Evolutionary conservation across 2,113 vertebrate genomes (phyloP), one percentile per base, ranked within the genome.

Genomic region (Raphicerus campestris): DNA sequence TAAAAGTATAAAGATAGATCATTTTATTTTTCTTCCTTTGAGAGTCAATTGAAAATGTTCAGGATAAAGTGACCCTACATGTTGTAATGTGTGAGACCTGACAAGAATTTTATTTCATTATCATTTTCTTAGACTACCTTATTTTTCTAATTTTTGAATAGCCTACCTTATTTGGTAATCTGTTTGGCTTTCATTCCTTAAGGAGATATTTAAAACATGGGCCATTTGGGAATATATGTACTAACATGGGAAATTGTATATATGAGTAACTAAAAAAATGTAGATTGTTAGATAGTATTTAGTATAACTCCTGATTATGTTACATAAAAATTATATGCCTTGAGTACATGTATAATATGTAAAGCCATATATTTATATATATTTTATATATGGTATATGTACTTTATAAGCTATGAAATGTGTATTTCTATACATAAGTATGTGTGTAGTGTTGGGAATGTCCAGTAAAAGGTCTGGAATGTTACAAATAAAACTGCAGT

Each of bases 161-260:
- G 39, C 58, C 42, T 58, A 47, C 5, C 42, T 63, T 86, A 89
- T 75, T 75, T 75, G 11, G 49, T 53, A 1, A 42, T 85, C 35
- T 94, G 49, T 90, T 92, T 94, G 47, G 30, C 47, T 91, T 94
- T 95, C 88, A 87, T 83, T 92, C n/a, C 77, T 93, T 87, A 66
- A 96, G 19, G 49, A 96, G n/a, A 63, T 84, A 42, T 47, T 96
- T 93, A 85, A 94, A 93, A 56, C 91, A 63, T 84, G 77, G 32
- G 7, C 28, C 45, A 61, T 90, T 84, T 82, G 60, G 55, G 17
- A 84, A 87, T 51, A 32, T 53, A 87, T 73, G 30, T 89, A 86
- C 75, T 94, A 66, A 87, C 42, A 70, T 75, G 45, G n/a, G 35
- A 91, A 94, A 35, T 20, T 73, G 3, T 87, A 56, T 77, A 24